phyloP scores from a whole-genome alignment of 2,113 vertebrate genomes.

The Cyphomyrus plagiostoma region DNA sequence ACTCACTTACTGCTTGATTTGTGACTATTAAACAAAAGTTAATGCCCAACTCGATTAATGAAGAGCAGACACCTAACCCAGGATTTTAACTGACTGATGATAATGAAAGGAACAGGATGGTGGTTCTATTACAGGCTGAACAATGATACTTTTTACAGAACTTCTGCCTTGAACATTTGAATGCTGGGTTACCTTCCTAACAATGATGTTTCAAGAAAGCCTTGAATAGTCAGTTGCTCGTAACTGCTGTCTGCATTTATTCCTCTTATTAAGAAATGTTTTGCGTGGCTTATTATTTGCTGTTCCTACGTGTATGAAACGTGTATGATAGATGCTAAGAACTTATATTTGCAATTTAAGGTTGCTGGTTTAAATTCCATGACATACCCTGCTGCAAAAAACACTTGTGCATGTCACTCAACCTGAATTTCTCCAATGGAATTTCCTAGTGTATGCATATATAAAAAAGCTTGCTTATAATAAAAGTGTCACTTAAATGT shows the following conservation, averaged over 20 bases:
- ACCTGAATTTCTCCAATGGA: not conserved
- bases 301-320: not conserved
- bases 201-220: not conserved
- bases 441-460: not conserved
- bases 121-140: not conserved
- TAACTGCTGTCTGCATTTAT: not conserved
- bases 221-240: not conserved
- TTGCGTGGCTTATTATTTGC: not conserved
- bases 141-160: not conserved
- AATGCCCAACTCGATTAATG: not conserved
- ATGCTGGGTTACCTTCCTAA: not conserved
- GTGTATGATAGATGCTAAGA: not conserved
- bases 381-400: not conserved
- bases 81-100: not conserved
- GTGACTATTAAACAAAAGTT: slow-evolving; percentile 24
- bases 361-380: not conserved
- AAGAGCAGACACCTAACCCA: not conserved
- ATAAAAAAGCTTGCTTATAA: not conserved
- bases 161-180: not conserved
- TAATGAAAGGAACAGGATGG: not conserved
- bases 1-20: slow-evolving; percentile 23
- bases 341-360: not conserved
- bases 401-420: not conserved
- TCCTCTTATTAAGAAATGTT: not conserved
- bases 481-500: not conserved